Percentiles rank a stretch among this genome's conserved stretches.
phyloP scores from a whole-genome alignment of 2,797 vertebrate species.

The Nannoperca australis region DNA sequence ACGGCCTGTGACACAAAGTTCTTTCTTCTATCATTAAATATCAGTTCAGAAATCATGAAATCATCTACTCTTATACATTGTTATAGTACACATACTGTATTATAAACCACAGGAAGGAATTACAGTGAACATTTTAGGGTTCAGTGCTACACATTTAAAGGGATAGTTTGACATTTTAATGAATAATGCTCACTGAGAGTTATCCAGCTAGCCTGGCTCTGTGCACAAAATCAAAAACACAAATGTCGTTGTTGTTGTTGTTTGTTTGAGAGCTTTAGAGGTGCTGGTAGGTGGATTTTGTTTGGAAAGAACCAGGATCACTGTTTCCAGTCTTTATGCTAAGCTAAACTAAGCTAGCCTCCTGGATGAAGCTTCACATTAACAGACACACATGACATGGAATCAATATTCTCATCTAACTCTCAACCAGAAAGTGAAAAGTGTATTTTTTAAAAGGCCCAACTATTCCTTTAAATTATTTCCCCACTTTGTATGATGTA shows the following conservation, averaged over 20 bases:
- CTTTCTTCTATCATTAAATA: neutral
- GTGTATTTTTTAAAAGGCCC: too few species aligned
- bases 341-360: conserved; percentile 2
- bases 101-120: neutral
- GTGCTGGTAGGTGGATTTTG: neutral
- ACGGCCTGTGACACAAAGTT: neutral
- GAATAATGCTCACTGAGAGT: neutral
- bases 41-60: neutral
- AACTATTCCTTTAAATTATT: neutral
- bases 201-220: too few species aligned
- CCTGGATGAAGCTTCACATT: neutral
- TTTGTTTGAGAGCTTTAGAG: neutral
- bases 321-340: neutral
- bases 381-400: neutral
- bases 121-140: neutral
- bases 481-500: neutral
- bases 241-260: too few species aligned
- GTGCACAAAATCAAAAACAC: too few species aligned
- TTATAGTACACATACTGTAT: neutral
- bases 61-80: neutral
- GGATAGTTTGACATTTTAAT: conserved; percentile 2
- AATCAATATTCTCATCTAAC: neutral
- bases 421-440: neutral
- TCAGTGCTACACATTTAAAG: conserved; percentile 4
- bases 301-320: neutral